These are phyloP conservation scores for Candoia aspera DNA, from an alignment of 2,113 vertebrate genomes.

Conservation along the genomic window DNA sequence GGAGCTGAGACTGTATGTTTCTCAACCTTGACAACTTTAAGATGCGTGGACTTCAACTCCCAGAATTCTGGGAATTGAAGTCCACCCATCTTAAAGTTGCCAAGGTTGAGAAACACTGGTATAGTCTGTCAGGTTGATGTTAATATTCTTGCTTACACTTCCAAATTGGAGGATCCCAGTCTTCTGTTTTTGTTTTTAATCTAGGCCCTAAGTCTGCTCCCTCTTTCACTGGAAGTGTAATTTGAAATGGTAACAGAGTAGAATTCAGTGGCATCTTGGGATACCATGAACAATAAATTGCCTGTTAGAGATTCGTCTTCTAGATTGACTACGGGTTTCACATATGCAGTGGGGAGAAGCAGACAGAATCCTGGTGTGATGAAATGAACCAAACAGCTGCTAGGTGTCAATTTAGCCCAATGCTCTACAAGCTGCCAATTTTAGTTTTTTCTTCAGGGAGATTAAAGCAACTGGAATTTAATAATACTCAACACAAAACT, in stretches of 20 bases:
- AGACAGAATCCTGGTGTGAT: constrained; percentile 36
- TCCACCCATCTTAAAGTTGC: no score
- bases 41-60: no score
- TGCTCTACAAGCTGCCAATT: constrained; percentile 19
- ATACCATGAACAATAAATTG: neutral
- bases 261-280: constrained; percentile 11
- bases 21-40: no score
- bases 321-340: constrained; percentile 31
- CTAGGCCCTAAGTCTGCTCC: neutral
- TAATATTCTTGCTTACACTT: no score
- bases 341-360: neutral
- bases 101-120: no score
- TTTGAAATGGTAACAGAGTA: constrained; percentile 14
- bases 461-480: constrained; percentile 43
- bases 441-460: constrained; percentile 43
- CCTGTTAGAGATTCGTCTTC: neutral
- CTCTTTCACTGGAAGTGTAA: neutral
- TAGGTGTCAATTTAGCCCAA: constrained; percentile 35
- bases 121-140: no score
- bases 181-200: neutral
- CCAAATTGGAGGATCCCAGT: no score
- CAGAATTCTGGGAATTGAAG: no score
- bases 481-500: constrained; percentile 22
- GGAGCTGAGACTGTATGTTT: no score
- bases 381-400: constrained; percentile 57